Evolutionary conservation across 2,113 vertebrate genomes (phyloP), one percentile per base, ranked within the genome.

Genomic region (Mastomys natalensis): DNA sequence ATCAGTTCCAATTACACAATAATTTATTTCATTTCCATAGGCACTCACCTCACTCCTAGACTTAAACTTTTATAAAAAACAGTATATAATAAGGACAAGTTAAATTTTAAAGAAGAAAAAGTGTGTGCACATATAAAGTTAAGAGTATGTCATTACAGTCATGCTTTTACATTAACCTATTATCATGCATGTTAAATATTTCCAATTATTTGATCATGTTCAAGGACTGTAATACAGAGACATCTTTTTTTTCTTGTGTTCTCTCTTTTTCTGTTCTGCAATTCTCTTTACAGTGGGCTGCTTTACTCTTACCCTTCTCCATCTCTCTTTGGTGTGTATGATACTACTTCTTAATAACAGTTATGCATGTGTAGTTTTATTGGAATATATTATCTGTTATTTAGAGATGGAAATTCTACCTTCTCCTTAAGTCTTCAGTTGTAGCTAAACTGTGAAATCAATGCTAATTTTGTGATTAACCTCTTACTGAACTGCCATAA

Each of bases 61-160:
- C 91, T 97, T 84, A 90, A 24, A 76, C 66, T 91, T 80, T 66
- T 90, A 62, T 31, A 4, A 66, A 93, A 81, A 85, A 66, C 81
- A 51, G 0, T 77, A 1, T 77, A 62, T 45, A 82, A 29, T 87
- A 40, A 76, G 82, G 8, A 66, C 9, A 55, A 58, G 64, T 37
- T 40, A 2, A n/a, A 68, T 72, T 95, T 95, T 51, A 62, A 40
- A 70, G 16, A 40, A 15, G 43, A 8, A 45, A 96, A 0, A 37
- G 5, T 48, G 15, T 19, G 8, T 62, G 74, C 73, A 87, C 15
- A 45, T 66, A 10, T 45, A 64, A 5, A 88, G 60, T 84, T 87
- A 34, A 89, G 12, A 4, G 13, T 58, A 60, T 81, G 16, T 64
- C 64, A 43, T 80, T 31, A 43, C 15, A 78, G 2, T 70, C 3